phyloP scores from a whole-genome alignment of 2,888 invertebrate genomes.

The Selenia dentaria region DNA sequence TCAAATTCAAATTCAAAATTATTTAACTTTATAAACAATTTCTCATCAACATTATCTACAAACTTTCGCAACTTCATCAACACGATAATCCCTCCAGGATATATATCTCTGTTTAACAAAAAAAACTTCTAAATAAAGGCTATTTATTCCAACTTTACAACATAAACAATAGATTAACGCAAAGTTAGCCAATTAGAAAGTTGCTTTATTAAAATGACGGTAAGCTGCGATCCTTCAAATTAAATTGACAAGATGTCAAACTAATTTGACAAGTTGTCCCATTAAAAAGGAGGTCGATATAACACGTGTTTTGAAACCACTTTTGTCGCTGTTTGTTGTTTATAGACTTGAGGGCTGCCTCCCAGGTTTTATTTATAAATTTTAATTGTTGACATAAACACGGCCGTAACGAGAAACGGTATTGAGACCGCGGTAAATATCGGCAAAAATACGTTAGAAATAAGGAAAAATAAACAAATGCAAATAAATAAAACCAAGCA shows the following conservation, averaged over 20 bases:
- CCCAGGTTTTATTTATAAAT: no score
- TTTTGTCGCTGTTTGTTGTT: background rate
- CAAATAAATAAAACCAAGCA: no score
- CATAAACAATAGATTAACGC: slow-evolving; percentile 27
- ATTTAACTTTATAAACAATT: slow-evolving; percentile 1
- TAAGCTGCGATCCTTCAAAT: slow-evolving; percentile 28
- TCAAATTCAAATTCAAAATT: no score
- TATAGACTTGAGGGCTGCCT: no score
- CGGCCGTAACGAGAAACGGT: no score
- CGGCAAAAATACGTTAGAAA: no score
- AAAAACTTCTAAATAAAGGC: slow-evolving; percentile 21
- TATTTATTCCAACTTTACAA: slow-evolving; percentile 25
- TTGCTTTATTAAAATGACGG: slow-evolving; percentile 42
- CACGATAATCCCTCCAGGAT: slow-evolving; percentile 11
- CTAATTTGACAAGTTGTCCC: slow-evolving; percentile 36
- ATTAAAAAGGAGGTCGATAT: slow-evolving; percentile 20
- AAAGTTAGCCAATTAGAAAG: slow-evolving; percentile 46
- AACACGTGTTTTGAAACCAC: slow-evolving; percentile 34
- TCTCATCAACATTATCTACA: background rate
- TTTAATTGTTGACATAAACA: no score
- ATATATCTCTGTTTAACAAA: slow-evolving; percentile 16
- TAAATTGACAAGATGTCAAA: slow-evolving; percentile 40
- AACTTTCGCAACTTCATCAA: slow-evolving; percentile 4
- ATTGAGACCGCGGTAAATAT: no score
- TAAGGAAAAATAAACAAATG: no score